These are phyloP conservation scores for Parnassius mnemosyne DNA, from an alignment of 2,888 invertebrate species.

Conservation along the genomic window DNA sequence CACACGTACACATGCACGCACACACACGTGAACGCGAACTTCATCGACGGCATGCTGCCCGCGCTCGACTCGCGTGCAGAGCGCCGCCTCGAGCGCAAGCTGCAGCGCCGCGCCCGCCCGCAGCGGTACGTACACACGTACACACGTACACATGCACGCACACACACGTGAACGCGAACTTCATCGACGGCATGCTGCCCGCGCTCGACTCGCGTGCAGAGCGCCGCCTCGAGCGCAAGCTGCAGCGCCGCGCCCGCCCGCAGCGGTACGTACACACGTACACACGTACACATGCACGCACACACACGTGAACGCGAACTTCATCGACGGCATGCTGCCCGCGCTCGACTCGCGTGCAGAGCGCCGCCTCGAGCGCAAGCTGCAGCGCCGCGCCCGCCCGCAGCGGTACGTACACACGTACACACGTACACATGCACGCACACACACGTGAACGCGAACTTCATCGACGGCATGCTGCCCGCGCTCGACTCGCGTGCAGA, in stretches of 20 bases:
- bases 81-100: constrained; percentile 46
- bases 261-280: constrained; percentile 40
- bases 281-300: background rate
- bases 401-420: constrained; percentile 40
- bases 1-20: background rate
- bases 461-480: constrained; percentile 88
- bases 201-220: constrained; percentile 45
- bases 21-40: constrained; percentile 84
- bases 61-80: constrained; percentile 45
- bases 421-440: background rate
- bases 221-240: constrained; percentile 46
- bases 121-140: constrained; percentile 40
- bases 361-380: constrained; percentile 46
- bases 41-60: constrained; percentile 88
- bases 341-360: constrained; percentile 45
- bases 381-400: constrained; percentile 43
- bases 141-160: background rate
- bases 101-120: constrained; percentile 43
- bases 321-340: constrained; percentile 88
- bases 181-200: constrained; percentile 88
- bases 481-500: constrained; percentile 45
- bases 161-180: constrained; percentile 84
- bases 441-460: constrained; percentile 84
- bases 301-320: constrained; percentile 84
- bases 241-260: constrained; percentile 43